These are phyloP conservation scores for Corythornis leucogaster DNA, from an alignment of 2,797 vertebrate genomes.

Conservation along the genomic window DNA sequence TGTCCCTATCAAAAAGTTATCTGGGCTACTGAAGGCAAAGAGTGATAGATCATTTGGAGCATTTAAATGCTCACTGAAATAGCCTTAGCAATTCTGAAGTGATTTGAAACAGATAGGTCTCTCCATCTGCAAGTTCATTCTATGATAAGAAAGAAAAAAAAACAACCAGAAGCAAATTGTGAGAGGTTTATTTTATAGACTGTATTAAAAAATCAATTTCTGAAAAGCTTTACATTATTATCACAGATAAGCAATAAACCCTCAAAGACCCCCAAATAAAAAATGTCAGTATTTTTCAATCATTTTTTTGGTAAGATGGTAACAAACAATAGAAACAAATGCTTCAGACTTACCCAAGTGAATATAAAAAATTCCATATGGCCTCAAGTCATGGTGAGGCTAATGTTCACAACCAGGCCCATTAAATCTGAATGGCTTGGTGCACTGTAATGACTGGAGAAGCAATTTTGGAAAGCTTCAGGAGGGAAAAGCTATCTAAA, in stretches of 20 bases:
- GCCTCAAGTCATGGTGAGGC: slow-evolving; percentile 9
- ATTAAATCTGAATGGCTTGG: slow-evolving; percentile 33
- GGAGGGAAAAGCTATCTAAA: slow-evolving; percentile 44
- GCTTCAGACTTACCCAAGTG: background rate
- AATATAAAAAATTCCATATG: background rate
- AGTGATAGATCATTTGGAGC: background rate
- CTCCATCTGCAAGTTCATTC: background rate
- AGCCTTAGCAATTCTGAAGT: background rate
- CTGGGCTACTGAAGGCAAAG: background rate
- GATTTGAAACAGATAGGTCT: background rate
- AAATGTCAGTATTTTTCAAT: background rate
- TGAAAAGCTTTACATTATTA: background rate
- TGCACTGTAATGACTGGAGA: slow-evolving; percentile 12
- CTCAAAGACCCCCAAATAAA: background rate
- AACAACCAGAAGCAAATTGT: background rate
- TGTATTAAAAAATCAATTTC: slow-evolving; percentile 4
- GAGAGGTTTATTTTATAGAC: background rate
- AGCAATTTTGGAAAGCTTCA: slow-evolving; percentile 71
- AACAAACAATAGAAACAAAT: slow-evolving; percentile 24
- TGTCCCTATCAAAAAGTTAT: background rate
- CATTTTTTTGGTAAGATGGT: background rate
- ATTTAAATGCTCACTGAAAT: background rate
- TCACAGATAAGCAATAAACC: background rate
- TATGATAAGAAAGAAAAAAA: background rate
- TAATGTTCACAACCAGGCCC: slow-evolving; percentile 2